phyloP scores from a whole-genome alignment of 2,888 invertebrate species.

The Habroteleia sp. region DNA sequence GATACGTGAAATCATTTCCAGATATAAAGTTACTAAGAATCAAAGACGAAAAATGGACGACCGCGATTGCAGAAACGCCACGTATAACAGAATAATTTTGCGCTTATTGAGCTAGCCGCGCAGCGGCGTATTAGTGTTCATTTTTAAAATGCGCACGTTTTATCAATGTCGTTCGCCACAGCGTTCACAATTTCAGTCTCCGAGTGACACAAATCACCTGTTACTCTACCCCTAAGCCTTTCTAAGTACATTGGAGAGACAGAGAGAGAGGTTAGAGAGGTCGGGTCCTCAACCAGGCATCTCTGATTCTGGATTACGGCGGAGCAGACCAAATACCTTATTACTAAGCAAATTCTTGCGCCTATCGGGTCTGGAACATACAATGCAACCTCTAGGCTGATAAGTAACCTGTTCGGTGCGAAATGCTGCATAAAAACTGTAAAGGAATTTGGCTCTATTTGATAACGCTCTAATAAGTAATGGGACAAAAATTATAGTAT shows the following conservation, averaged over 20 bases:
- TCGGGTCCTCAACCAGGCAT: slow-evolving; percentile 11
- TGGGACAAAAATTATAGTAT: no score
- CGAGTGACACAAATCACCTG: slow-evolving; percentile 22
- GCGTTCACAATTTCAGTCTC: neutral
- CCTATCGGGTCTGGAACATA: slow-evolving; percentile 28
- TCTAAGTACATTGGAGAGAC: slow-evolving; percentile 3
- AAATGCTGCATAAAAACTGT: no score
- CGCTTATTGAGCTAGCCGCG: slow-evolving; percentile 25
- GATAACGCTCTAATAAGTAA: no score
- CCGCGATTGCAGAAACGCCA: slow-evolving; percentile 48
- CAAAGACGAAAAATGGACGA: slow-evolving; percentile 66
- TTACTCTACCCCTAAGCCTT: slow-evolving; percentile 2
- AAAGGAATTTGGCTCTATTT: no score
- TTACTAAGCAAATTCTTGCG: slow-evolving; percentile 39
- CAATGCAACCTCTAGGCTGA: slow-evolving; percentile 37
- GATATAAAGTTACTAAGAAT: slow-evolving; percentile 76
- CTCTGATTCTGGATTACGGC: slow-evolving; percentile 15
- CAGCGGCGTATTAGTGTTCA: slow-evolving; percentile 5
- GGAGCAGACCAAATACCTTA: slow-evolving; percentile 19
- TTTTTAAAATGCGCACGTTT: slow-evolving; percentile 7
- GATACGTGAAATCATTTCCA: slow-evolving; percentile 78
- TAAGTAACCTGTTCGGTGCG: slow-evolving; percentile 30
- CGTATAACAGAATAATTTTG: slow-evolving; percentile 14
- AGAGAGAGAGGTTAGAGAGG: neutral
- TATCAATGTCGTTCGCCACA: slow-evolving; percentile 8